Conservation (phyloP, 37 sponge, comb jelly and placozoan genomes). For the Oscarella lobularis region DNA sequence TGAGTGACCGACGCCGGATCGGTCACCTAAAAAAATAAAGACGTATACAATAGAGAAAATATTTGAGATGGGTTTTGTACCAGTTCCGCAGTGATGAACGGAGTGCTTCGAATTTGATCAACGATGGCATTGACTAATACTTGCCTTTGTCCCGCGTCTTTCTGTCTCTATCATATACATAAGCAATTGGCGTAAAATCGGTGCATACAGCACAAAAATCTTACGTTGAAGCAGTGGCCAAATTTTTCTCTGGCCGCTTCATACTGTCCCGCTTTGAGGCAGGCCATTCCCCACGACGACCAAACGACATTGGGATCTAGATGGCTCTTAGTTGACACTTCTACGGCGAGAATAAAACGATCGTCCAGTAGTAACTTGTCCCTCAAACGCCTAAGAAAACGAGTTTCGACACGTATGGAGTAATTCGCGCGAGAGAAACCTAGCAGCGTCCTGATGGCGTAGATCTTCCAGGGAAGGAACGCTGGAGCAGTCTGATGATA, state of each 20-base stretch:
- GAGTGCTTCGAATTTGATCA: too few relatives aligned
- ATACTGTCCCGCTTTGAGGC: slow-evolving; percentile 70
- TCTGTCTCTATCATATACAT: too few relatives aligned
- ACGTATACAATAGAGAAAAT: too few relatives aligned
- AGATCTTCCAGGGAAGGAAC: slow-evolving; percentile 75
- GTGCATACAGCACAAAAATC: background rate
- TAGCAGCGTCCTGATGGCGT: slow-evolving; percentile 49
- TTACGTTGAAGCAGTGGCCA: slow-evolving; percentile 65
- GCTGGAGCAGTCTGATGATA: slow-evolving; percentile 34
- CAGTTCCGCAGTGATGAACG: too few relatives aligned
- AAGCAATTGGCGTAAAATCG: too few relatives aligned
- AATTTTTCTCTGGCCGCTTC: slow-evolving; percentile 75
- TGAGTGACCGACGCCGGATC: too few relatives aligned
- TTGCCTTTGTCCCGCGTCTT: too few relatives aligned
- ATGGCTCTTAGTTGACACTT: slow-evolving; percentile 81
- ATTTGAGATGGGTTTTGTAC: too few relatives aligned
- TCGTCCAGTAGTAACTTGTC: slow-evolving; percentile 70
- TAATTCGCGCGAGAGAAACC: slow-evolving; percentile 12
- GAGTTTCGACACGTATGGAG: background rate
- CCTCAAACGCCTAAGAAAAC: slow-evolving; percentile 18
- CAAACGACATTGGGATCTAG: slow-evolving; percentile 72
- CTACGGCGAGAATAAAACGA: slow-evolving; percentile 68
- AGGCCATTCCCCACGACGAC: slow-evolving; percentile 84
- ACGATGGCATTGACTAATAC: too few relatives aligned
- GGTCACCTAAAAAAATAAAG: too few relatives aligned